Conservation (phyloP, 2,113 vertebrate genomes). For the Oncorhynchus kisutch region DNA sequence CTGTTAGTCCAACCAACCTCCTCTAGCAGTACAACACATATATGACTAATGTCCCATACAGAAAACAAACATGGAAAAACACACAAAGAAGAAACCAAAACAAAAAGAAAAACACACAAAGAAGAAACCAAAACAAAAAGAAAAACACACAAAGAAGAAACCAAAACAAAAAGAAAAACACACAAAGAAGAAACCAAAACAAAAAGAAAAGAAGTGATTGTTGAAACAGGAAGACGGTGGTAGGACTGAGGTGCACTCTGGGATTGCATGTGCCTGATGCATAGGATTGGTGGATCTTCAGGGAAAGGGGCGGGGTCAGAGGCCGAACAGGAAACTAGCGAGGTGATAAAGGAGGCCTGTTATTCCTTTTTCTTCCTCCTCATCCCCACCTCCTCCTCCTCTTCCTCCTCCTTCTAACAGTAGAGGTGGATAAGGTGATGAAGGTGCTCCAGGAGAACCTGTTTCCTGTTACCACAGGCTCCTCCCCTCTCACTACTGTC, state of each 20-base stretch:
- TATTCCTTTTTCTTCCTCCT: slow-evolving; percentile 35
- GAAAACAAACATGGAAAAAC: slow-evolving; percentile 61
- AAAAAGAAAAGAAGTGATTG: slow-evolving; percentile 33
- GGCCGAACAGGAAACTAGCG: slow-evolving; percentile 27
- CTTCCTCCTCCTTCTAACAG: slow-evolving; percentile 63
- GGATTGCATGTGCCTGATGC: slow-evolving; percentile 73
- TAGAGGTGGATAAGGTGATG: slow-evolving; percentile 84
- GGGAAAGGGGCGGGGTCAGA: slow-evolving; percentile 22
- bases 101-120: slow-evolving; percentile 65
- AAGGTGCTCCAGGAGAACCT: slow-evolving; percentile 80
- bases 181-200: slow-evolving; percentile 39
- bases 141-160: slow-evolving; percentile 79
- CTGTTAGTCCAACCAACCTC: slow-evolving; percentile 66
- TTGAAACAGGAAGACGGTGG: slow-evolving; percentile 70
- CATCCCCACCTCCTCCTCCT: slow-evolving; percentile 26
- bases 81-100: slow-evolving; percentile 77
- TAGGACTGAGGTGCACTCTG: slow-evolving; percentile 67
- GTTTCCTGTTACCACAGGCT: slow-evolving; percentile 58
- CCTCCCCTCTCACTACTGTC: slow-evolving; percentile 79
- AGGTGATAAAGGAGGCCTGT: slow-evolving; percentile 25
- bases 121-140: slow-evolving; percentile 41
- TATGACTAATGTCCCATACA: slow-evolving; percentile 40
- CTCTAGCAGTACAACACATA: slow-evolving; percentile 69
- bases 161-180: slow-evolving; percentile 68
- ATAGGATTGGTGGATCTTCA: slow-evolving; percentile 63